A percentile compares a stretch with the other conserved stretches of the same genome.
Conservation (phyloP, 1,140 invertebrate species). For the Sminthurinus signatus region DNA sequence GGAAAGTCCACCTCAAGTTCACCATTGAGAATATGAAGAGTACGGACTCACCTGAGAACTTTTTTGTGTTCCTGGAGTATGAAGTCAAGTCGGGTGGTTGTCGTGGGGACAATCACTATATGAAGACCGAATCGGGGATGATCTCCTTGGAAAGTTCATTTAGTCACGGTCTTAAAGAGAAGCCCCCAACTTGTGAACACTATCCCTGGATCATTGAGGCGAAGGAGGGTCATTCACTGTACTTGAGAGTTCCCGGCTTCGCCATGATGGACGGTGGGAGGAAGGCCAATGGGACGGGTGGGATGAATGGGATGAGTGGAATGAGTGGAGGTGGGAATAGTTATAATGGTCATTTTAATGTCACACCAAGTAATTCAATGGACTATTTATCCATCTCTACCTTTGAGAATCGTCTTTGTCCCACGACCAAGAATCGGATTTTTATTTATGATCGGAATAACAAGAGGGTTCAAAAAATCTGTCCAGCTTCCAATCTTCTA, state of each 20-base stretch:
- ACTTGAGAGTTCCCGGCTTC: slow-evolving; percentile 37
- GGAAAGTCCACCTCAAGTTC: slow-evolving; percentile 33
- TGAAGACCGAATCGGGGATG: slow-evolving; percentile 34
- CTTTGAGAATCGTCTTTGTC: slow-evolving; percentile 37
- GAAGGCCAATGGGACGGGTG: not conserved
- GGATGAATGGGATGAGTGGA: not conserved
- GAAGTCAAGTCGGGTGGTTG: slow-evolving; percentile 25
- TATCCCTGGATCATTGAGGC: slow-evolving; percentile 40
- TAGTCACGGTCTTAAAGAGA: slow-evolving; percentile 23
- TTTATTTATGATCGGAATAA: slow-evolving; percentile 36
- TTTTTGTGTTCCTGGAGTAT: slow-evolving; percentile 35
- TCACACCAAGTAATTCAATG: not conserved
- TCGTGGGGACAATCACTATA: slow-evolving; percentile 36
- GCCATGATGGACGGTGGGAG: slow-evolving; percentile 12
- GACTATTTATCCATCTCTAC: not conserved
- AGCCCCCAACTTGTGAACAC: slow-evolving; percentile 30
- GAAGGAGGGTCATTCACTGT: slow-evolving; percentile 27
- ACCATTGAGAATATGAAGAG: slow-evolving; percentile 32
- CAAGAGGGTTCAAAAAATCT: slow-evolving; percentile 38
- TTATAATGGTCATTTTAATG: not conserved
- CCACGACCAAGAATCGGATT: slow-evolving; percentile 41
- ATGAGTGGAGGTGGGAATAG: not conserved
- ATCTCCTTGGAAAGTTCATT: slow-evolving; percentile 37
- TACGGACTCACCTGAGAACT: slow-evolving; percentile 34
- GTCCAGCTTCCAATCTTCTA: slow-evolving; percentile 37